These are phyloP conservation scores for Parapristionchus giblindavisi DNA, from an alignment of 2,888 invertebrate species.

Conservation along the genomic window DNA sequence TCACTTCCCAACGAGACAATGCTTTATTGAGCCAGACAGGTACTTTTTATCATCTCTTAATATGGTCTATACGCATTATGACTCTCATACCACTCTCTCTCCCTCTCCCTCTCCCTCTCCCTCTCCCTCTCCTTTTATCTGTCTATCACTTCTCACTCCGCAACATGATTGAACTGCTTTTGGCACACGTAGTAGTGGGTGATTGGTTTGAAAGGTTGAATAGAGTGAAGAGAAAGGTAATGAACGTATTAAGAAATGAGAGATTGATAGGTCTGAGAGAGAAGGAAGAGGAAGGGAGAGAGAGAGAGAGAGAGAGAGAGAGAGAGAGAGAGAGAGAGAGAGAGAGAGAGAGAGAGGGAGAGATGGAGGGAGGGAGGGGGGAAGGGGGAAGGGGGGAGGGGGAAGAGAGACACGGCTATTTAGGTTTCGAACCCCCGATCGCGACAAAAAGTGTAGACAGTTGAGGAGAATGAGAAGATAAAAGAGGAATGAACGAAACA, in stretches of 20 bases:
- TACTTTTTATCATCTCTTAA: background rate
- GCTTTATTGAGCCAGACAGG: slow-evolving; percentile 46
- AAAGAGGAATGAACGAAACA: no score
- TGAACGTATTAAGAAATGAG: background rate
- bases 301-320: slow-evolving; percentile 1
- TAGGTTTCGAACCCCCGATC: no score
- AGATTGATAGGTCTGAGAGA: slow-evolving; percentile 20
- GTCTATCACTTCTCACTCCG: background rate
- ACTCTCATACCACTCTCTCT: background rate
- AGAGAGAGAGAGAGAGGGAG: background rate
- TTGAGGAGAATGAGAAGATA: no score
- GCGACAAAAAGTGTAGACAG: no score
- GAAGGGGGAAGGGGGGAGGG: background rate
- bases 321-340: slow-evolving; percentile 6
- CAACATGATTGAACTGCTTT: slow-evolving; percentile 14
- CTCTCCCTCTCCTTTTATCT: slow-evolving; percentile 6
- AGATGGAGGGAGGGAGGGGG: background rate
- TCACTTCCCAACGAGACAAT: slow-evolving; percentile 53
- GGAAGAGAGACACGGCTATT: background rate
- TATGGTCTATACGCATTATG: background rate
- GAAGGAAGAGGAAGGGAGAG: background rate
- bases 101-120: background rate
- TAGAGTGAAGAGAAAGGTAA: slow-evolving; percentile 15
- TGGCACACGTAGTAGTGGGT: background rate
- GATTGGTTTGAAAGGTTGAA: slow-evolving; percentile 16